These are phyloP conservation scores for Megalops atlanticus DNA, from an alignment of 2,113 vertebrate genomes.

Conservation along the genomic window DNA sequence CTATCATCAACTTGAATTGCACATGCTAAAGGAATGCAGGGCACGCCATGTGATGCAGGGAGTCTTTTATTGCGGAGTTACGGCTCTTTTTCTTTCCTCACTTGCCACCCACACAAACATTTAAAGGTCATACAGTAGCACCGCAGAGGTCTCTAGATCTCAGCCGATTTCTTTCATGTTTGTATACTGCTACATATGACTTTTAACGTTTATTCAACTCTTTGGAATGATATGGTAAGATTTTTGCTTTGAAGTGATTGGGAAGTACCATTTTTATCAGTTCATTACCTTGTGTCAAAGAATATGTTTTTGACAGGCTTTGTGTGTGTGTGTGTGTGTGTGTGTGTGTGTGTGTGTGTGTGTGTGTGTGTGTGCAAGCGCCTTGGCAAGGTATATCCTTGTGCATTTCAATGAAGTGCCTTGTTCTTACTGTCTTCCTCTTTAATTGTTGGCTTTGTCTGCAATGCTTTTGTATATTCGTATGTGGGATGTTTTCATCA, in stretches of 20 bases:
- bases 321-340: slow-evolving; percentile 9
- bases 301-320: too few species aligned
- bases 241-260: too few species aligned
- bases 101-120: background rate
- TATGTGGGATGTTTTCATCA: too few species aligned
- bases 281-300: too few species aligned
- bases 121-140: slow-evolving; percentile 6
- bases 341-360: slow-evolving; percentile 12
- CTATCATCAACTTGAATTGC: background rate
- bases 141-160: background rate
- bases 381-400: too few species aligned
- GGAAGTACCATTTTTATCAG: too few species aligned
- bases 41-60: background rate
- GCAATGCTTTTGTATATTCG: too few species aligned
- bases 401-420: too few species aligned
- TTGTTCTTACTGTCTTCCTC: too few species aligned
- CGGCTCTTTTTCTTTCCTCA: background rate
- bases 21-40: background rate
- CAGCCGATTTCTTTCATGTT: background rate
- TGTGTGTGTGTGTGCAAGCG: slow-evolving; percentile 9
- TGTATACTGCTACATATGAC: background rate
- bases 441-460: too few species aligned
- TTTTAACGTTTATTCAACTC: background rate
- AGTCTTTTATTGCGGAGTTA: background rate
- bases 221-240: too few species aligned